Percentiles rank a stretch among this genome's conserved stretches.
These are phyloP conservation scores for Halcyon malimbica DNA, from an alignment of 2,113 vertebrate genomes.

Conservation along the genomic window DNA sequence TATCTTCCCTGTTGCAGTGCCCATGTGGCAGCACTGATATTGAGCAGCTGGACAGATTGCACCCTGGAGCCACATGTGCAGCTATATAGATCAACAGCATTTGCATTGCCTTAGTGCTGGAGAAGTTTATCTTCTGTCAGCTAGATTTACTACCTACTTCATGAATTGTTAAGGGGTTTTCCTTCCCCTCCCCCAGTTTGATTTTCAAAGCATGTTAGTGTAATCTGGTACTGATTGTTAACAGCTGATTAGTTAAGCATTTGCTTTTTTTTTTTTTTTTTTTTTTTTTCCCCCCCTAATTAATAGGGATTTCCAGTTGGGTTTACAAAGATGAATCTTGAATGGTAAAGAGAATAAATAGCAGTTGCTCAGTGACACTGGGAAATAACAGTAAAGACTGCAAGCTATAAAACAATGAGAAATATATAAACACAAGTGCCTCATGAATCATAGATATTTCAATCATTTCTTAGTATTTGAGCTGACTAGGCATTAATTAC, in stretches of 20 bases:
- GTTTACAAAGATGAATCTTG: constrained; percentile 17
- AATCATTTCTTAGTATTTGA: background rate
- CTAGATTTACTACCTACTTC: constrained; percentile 73
- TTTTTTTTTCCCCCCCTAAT: no score
- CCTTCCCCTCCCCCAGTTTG: background rate
- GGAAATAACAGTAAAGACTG: background rate
- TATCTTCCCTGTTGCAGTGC: constrained; percentile 72
- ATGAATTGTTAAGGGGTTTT: constrained; percentile 56
- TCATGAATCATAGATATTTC: background rate
- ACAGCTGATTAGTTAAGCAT: constrained; percentile 38
- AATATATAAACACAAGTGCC: background rate
- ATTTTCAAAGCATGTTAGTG: constrained; percentile 29
- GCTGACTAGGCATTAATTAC: background rate
- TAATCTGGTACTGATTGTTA: constrained; percentile 30
- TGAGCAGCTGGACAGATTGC: constrained; percentile 77
- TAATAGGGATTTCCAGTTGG: constrained; percentile 34
- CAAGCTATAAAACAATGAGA: background rate
- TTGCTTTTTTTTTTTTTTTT: background rate
- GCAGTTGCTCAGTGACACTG: background rate
- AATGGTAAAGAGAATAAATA: background rate
- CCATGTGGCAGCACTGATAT: constrained; percentile 75
- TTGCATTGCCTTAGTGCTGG: constrained; percentile 67
- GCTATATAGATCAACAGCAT: constrained; percentile 72
- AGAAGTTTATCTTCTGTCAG: constrained; percentile 78
- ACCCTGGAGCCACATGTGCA: constrained; percentile 76